phyloP scores from a whole-genome alignment of 2,797 vertebrate species.

The Oreochromis mossambicus region DNA sequence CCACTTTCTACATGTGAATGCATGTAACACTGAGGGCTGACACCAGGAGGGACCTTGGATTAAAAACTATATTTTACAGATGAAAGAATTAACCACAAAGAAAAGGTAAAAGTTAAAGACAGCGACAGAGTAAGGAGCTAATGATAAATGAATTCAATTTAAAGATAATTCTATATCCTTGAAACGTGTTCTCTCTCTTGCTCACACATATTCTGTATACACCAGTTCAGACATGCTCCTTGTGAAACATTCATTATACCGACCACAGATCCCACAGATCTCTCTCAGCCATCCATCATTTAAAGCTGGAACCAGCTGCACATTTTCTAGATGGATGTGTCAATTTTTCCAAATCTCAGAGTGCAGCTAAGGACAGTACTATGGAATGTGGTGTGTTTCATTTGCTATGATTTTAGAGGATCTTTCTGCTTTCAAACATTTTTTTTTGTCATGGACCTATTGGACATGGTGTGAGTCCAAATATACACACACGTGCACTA shows the following conservation, averaged over 20 bases:
- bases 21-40: neutral
- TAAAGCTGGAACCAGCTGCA: neutral
- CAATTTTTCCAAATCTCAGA: conserved; percentile 1
- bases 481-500: neutral
- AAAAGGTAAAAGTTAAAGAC: neutral
- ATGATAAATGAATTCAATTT: conserved; percentile 13
- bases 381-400: neutral
- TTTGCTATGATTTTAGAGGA: neutral
- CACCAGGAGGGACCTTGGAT: neutral
- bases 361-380: neutral
- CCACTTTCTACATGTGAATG: neutral
- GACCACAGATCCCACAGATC: conserved; percentile 7
- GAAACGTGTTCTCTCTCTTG: neutral
- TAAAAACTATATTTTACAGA: conserved; percentile 15
- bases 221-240: neutral
- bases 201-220: neutral
- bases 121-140: neutral
- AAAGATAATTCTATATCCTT: neutral
- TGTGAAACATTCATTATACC: conserved; percentile 36
- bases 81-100: neutral
- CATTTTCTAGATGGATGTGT: conserved; percentile 34
- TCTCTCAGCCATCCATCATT: conserved; percentile 27
- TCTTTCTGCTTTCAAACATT: neutral
- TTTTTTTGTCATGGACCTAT: conserved; percentile 1
- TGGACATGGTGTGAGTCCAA: conserved; percentile 15